Base-by-base conservation (phyloP, 2,888 invertebrate species). In the Apodemia mormo region DNA sequence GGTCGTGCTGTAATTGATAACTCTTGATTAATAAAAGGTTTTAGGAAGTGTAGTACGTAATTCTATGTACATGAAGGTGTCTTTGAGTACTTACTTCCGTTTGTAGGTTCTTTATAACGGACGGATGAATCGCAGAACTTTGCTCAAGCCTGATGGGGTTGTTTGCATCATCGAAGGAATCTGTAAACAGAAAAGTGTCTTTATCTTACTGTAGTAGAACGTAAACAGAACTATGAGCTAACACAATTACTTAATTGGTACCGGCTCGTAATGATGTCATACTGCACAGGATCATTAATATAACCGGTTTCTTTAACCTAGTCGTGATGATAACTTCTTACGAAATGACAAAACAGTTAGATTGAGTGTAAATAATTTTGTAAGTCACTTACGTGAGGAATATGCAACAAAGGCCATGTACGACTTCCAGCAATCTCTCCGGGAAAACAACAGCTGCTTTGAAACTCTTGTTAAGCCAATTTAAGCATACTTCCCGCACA, bases 21-120 rank as follows among this genome's bases (percentile, higher is more conserved):
- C 5, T 12, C 1, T 12, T 58, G 58, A 58, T 58, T 58, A 12
- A 58, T 1, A 58, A 58, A 58, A 58, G 58, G 22, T 58, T 58
- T 58, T 58, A 58, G 2, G 29, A 58, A n/a, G 58, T 12, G 14
- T 58, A 2, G 14, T 6, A 12, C 58, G 58, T 58, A 58, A 58
- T 12, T 29, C 14, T 30, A 56, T 56, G 22, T 22, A 22, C 22
- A 22, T 22, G 9, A 58, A 58, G 14, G 14, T 12, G 58, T 12
- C 58, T 58, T 22, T 58, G 14, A 58, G 29, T 12, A 58, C 58
- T 58, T n/a, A 22, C 58, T 58, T 12, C 22, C 29, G 29, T 58
- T 58, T 58, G 58, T 58, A 29, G 58, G 58, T n/a, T 58, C 58
- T 56, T 56, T 56, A 56, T 56, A 56, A 56, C 56, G 2, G 56